phyloP scores from a whole-genome alignment of 2,113 vertebrate genomes.

The Pagrus major region DNA sequence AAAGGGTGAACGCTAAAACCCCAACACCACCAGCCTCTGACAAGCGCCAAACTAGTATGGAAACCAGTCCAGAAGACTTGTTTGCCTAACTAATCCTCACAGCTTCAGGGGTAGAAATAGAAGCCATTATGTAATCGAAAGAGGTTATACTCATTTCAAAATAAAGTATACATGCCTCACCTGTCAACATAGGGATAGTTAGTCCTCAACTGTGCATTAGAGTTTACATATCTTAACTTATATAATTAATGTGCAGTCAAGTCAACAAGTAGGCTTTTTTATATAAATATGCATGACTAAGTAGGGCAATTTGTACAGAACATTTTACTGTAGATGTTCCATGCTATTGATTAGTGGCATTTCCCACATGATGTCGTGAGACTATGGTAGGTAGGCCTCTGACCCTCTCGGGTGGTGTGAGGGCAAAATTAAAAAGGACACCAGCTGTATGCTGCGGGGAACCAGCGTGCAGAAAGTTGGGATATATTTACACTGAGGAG shows the following conservation, averaged over 20 bases:
- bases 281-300: not conserved
- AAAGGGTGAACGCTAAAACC: conserved; percentile 47
- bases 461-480: too few species aligned
- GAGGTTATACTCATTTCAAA: conserved; percentile 19
- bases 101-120: conserved; percentile 34
- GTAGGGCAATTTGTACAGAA: not conserved
- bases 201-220: not conserved
- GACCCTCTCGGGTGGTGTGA: too few species aligned
- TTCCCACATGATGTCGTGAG: too few species aligned
- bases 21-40: conserved; percentile 61
- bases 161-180: not conserved
- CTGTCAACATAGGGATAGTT: not conserved
- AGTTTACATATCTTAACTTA: not conserved
- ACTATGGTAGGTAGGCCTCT: too few species aligned
- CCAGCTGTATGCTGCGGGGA: too few species aligned
- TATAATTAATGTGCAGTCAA: not conserved
- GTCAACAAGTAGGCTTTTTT: not conserved
- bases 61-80: conserved; percentile 32
- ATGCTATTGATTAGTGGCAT: not conserved
- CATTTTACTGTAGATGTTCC: not conserved
- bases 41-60: conserved; percentile 39
- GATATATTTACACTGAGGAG: too few species aligned
- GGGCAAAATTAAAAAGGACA: too few species aligned
- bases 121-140: conserved; percentile 48
- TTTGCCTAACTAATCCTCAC: conserved; percentile 51